Conservation (phyloP, 1,140 invertebrate species). For the Diorhabda elongata region DNA sequence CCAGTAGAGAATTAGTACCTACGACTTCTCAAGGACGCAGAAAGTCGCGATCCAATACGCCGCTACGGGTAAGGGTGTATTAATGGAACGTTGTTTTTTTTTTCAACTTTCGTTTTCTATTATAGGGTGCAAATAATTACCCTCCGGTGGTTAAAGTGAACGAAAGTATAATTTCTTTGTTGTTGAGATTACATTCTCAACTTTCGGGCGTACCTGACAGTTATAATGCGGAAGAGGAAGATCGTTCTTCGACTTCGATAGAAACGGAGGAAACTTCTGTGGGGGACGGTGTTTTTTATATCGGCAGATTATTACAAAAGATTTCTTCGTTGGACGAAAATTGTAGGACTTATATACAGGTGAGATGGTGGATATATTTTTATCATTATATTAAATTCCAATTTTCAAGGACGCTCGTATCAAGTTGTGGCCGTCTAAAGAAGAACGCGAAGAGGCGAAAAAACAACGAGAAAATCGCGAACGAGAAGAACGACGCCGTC, state of each 20-base stretch:
- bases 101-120: neutral
- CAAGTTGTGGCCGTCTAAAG: slow-evolving; percentile 71
- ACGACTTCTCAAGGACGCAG: slow-evolving; percentile 47
- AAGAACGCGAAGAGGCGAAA: slow-evolving; percentile 71
- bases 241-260: slow-evolving; percentile 31
- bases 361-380: slow-evolving; percentile 13
- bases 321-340: slow-evolving; percentile 67
- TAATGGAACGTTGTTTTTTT: neutral
- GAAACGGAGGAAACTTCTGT: slow-evolving; percentile 47
- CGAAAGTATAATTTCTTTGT: slow-evolving; percentile 87
- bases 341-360: slow-evolving; percentile 49
- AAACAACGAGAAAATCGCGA: slow-evolving; percentile 68
- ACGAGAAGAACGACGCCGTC: slow-evolving; percentile 73
- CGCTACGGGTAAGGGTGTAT: neutral
- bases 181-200: slow-evolving; percentile 91
- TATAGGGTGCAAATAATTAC: slow-evolving; percentile 28
- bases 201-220: slow-evolving; percentile 78
- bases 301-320: slow-evolving; percentile 70
- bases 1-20: slow-evolving; percentile 49
- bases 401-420: slow-evolving; percentile 56
- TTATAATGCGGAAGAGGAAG: slow-evolving; percentile 57
- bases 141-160: slow-evolving; percentile 64
- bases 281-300: slow-evolving; percentile 85
- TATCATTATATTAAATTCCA: neutral
- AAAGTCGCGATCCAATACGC: slow-evolving; percentile 17